Evolutionary conservation across 1,140 invertebrate species (phyloP).

Genomic region (Tetragonula clypearis): DNA sequence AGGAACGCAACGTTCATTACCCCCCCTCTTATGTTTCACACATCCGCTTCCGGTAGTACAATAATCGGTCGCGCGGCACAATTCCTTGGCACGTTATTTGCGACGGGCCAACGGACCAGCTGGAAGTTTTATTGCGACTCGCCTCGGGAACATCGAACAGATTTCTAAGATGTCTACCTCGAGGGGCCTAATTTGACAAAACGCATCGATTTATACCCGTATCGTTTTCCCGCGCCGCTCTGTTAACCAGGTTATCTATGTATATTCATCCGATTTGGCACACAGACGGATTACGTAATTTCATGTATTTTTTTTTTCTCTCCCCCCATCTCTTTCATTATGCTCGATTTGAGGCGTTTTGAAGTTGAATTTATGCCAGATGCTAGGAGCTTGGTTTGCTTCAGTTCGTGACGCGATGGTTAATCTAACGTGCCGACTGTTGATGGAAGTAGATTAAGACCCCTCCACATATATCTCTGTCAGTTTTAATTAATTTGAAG

Average conservation of each 20-base stretch:
- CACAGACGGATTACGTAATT: neutral
- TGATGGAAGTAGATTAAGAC: neutral
- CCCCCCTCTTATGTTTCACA: constrained; percentile 77
- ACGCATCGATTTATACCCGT: too few species aligned
- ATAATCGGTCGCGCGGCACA: constrained; percentile 77
- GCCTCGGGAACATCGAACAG: neutral
- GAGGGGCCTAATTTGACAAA: too few species aligned
- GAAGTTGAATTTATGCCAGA: constrained; percentile 6
- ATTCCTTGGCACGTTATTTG: constrained; percentile 74
- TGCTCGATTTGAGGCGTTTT: neutral
- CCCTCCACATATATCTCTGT: neutral
- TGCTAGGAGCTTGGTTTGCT: neutral
- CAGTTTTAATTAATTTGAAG: neutral
- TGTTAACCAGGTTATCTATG: neutral
- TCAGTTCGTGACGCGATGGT: neutral
- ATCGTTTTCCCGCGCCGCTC: neutral
- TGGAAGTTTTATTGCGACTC: constrained; percentile 11
- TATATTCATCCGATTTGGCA: neutral
- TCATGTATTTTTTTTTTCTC: neutral
- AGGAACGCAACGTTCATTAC: constrained; percentile 73
- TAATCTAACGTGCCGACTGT: neutral
- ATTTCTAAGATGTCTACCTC: neutral
- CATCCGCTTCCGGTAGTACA: constrained; percentile 81
- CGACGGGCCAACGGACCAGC: constrained; percentile 18
- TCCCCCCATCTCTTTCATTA: neutral